Percentiles rank a stretch among this genome's conserved stretches.
Conservation (phyloP, 2,888 invertebrate species). For the Piscicola geometra region DNA sequence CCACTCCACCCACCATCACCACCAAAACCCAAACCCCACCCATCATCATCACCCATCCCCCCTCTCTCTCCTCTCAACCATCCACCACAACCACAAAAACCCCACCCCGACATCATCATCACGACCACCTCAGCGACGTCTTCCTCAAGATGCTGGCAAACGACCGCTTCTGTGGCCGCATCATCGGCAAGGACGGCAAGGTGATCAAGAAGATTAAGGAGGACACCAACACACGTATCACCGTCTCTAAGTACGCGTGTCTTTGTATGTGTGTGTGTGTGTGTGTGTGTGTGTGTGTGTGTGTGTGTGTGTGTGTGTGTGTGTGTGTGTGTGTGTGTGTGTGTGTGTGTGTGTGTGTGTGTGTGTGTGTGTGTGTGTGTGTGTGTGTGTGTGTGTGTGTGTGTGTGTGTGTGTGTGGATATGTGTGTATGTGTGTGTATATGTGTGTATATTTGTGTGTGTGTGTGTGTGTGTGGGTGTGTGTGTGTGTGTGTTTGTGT, state of each 20-base stretch:
- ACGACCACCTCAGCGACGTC: constrained; percentile 58
- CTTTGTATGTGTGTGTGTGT: background rate
- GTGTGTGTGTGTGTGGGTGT: too few species aligned
- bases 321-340: background rate
- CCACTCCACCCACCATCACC: too few species aligned
- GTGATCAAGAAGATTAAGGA: constrained; percentile 97
- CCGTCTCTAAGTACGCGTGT: constrained; percentile 71
- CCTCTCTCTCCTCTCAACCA: too few species aligned
- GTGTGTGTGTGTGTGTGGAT: background rate
- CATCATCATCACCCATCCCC: too few species aligned
- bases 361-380: background rate
- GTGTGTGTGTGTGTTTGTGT: too few species aligned
- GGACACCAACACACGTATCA: constrained; percentile 92
- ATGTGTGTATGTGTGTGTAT: background rate
- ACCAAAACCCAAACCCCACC: too few species aligned
- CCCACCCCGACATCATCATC: too few species aligned
- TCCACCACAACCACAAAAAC: too few species aligned
- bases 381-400: background rate
- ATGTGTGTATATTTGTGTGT: background rate
- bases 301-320: background rate
- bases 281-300: background rate
- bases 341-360: background rate
- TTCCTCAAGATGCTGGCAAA: constrained; percentile 91
- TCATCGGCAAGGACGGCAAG: constrained; percentile 93
- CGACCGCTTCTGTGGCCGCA: constrained; percentile 92